Evolutionary conservation across 2,888 invertebrate genomes (phyloP).

Genomic region (Mellilla xanthometata): DNA sequence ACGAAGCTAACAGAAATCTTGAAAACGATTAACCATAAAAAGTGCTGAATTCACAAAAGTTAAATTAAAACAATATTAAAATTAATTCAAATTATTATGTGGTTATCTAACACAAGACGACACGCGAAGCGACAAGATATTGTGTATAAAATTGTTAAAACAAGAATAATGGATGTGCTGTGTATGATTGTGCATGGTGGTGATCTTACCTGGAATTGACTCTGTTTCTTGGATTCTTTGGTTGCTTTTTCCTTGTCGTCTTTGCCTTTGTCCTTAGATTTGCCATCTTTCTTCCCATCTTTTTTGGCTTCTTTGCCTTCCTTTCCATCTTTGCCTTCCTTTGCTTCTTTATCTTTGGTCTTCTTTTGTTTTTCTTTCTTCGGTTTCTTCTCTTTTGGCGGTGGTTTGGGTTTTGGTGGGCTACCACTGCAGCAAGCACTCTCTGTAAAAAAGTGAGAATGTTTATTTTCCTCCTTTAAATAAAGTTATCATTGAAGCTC

Average conservation of each 20-base stretch:
- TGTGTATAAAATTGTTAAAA: conserved; percentile 50
- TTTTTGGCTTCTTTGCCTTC: conserved; percentile 80
- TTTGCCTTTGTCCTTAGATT: conserved; percentile 84
- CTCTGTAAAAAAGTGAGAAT: conserved; percentile 69
- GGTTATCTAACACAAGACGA: conserved; percentile 70
- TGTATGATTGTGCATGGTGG: conserved; percentile 37
- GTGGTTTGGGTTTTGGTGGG: conserved; percentile 85
- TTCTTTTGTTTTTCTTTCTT: conserved; percentile 86
- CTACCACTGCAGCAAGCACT: conserved; percentile 91
- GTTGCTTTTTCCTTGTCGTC: conserved; percentile 82
- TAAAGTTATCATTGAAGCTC: no score
- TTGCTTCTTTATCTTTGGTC: conserved; percentile 84
- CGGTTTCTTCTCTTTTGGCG: conserved; percentile 86
- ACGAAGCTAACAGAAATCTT: conserved; percentile 49
- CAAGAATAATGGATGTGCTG: conserved; percentile 74
- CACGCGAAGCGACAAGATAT: conserved; percentile 63
- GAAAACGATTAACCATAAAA: conserved; percentile 47
- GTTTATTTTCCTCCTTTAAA: no score
- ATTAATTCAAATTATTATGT: conserved; percentile 47
- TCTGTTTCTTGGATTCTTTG: conserved; percentile 85
- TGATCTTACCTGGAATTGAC: conserved; percentile 84
- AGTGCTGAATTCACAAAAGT: conserved; percentile 50
- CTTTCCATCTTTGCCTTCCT: conserved; percentile 71
- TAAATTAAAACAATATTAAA: conserved; percentile 50
- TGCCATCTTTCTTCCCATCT: conserved; percentile 79